These are phyloP conservation scores for Lacerta bilineata DNA, from an alignment of 2,797 vertebrate genomes.

Conservation along the genomic window DNA sequence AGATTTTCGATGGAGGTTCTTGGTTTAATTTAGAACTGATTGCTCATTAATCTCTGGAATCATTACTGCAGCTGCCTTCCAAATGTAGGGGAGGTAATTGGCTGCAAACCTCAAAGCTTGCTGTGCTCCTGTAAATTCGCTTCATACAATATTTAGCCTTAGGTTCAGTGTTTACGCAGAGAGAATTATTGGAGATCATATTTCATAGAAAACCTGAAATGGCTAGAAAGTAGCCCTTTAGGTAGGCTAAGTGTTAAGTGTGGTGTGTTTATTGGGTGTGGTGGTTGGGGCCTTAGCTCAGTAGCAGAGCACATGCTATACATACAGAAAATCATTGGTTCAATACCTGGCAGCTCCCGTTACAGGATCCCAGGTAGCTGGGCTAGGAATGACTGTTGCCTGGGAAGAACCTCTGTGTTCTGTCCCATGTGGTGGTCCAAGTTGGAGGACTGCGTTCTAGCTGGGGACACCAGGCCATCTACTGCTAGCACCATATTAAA, in stretches of 20 bases:
- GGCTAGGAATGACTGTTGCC: too few species aligned
- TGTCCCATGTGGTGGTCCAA: too few species aligned
- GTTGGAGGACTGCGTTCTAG: too few species aligned
- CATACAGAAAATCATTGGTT: too few species aligned
- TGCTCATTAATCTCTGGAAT: constrained; percentile 84
- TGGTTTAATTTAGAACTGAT: constrained; percentile 80
- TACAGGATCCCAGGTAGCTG: too few species aligned
- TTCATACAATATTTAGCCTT: constrained; percentile 79
- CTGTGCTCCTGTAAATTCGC: constrained; percentile 66
- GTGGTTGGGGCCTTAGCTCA: too few species aligned
- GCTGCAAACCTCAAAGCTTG: constrained; percentile 75
- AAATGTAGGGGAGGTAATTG: constrained; percentile 80
- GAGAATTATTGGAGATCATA: constrained; percentile 76
- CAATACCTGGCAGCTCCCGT: too few species aligned
- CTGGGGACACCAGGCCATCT: too few species aligned
- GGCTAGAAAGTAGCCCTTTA: constrained; percentile 66
- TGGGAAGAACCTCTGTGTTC: too few species aligned
- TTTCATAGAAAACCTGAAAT: constrained; percentile 76
- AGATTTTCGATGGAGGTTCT: constrained; percentile 74
- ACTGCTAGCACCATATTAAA: too few species aligned
- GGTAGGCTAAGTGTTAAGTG: not conserved
- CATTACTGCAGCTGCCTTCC: constrained; percentile 80
- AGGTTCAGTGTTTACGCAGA: constrained; percentile 80
- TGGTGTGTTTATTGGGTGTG: too few species aligned
- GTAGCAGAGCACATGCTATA: too few species aligned